Evolutionary conservation across 2,888 invertebrate species (phyloP).

Genomic region (Automeris io): DNA sequence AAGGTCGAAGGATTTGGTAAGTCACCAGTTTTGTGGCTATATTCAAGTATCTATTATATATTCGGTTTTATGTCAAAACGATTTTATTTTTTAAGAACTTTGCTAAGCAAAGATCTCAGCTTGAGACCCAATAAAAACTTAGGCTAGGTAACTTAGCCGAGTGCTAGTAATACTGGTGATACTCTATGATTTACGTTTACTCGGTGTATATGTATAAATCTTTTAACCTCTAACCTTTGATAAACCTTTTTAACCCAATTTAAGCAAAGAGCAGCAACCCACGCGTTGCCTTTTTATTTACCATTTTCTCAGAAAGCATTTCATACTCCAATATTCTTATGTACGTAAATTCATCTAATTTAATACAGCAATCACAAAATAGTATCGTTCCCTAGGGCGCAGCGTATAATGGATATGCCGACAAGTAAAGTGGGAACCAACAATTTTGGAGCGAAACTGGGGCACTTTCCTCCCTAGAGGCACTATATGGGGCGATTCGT

Average conservation of each 20-base stretch:
- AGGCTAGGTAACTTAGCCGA: too few species aligned
- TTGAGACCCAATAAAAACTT: too few species aligned
- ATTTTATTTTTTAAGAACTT: too few species aligned
- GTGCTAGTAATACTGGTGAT: too few species aligned
- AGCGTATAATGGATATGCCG: conserved; percentile 15
- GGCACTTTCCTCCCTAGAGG: conserved; percentile 4
- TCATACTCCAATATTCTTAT: background rate
- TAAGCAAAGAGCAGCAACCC: background rate
- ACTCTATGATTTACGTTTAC: too few species aligned
- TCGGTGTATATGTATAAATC: too few species aligned
- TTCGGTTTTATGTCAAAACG: too few species aligned
- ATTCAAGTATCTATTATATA: too few species aligned
- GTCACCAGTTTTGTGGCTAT: too few species aligned
- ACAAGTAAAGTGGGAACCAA: conserved; percentile 4
- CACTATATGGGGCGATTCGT: background rate
- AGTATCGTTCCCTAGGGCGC: conserved; percentile 17
- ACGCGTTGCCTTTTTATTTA: conserved; percentile 3
- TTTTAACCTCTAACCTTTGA: background rate
- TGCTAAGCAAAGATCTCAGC: too few species aligned
- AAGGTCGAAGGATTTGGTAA: too few species aligned
- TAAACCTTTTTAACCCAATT: background rate
- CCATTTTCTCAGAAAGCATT: background rate
- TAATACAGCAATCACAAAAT: conserved; percentile 17
- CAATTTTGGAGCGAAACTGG: conserved; percentile 3
- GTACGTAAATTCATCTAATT: conserved; percentile 15